Evolutionary conservation across 2,797 vertebrate species (phyloP).

Genomic region (Cyclura pinguis): DNA sequence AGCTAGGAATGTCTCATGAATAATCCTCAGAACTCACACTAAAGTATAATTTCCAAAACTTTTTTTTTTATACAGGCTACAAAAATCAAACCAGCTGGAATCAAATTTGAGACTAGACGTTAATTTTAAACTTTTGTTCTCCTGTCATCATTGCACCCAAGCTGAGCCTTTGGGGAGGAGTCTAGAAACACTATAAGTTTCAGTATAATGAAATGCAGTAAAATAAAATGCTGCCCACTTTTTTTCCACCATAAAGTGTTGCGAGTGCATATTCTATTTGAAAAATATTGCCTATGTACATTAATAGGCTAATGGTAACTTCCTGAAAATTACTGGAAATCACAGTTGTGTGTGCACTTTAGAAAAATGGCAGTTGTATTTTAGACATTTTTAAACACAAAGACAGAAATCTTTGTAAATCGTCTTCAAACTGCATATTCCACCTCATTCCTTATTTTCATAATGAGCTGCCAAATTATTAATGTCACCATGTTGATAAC

Average conservation of each 20-base stretch:
- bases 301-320: slow-evolving; percentile 21
- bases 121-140: slow-evolving; percentile 6
- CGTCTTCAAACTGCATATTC: background rate
- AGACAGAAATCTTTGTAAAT: background rate
- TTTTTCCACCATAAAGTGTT: background rate
- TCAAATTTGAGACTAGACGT: background rate
- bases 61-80: background rate
- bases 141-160: background rate
- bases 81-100: background rate
- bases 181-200: background rate
- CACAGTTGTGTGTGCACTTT: slow-evolving; percentile 17
- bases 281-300: background rate
- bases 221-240: slow-evolving; percentile 11
- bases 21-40: background rate
- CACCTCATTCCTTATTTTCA: background rate
- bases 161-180: background rate
- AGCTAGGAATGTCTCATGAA: background rate
- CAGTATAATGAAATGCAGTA: slow-evolving; percentile 27
- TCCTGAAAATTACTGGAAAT: slow-evolving; percentile 26
- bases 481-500: background rate
- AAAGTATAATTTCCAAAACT: background rate
- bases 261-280: background rate
- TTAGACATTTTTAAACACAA: slow-evolving; percentile 10
- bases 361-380: slow-evolving; percentile 11
- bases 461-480: background rate